These are phyloP conservation scores for Axinella damicornis DNA, from an alignment of 37 sponge, comb jelly and placozoan genomes.

Conservation along the genomic window DNA sequence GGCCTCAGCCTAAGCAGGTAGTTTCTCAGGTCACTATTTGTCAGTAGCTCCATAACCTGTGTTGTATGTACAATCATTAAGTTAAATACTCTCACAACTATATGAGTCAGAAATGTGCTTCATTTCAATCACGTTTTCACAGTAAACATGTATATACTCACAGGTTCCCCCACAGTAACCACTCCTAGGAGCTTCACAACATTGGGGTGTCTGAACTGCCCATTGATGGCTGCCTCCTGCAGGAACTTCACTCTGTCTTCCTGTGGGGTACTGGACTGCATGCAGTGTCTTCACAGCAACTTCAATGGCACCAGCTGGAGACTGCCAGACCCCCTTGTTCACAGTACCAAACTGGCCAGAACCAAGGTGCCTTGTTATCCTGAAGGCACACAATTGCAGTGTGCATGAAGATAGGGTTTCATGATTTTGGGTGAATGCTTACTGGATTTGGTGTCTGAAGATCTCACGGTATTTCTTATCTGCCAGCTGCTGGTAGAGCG, in stretches of 20 bases:
- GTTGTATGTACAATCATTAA: background rate
- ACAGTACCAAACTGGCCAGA: slow-evolving; percentile 77
- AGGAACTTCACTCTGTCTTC: slow-evolving; percentile 64
- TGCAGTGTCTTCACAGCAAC: slow-evolving; percentile 63
- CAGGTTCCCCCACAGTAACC: slow-evolving; percentile 75
- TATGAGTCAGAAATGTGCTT: too few relatives aligned
- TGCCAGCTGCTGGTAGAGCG: slow-evolving; percentile 67
- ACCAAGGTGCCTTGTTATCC: slow-evolving; percentile 37
- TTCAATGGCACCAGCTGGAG: slow-evolving; percentile 11
- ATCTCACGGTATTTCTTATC: slow-evolving; percentile 55
- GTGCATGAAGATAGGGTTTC: too few relatives aligned
- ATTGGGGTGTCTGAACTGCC: slow-evolving; percentile 72
- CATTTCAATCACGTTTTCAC: too few relatives aligned
- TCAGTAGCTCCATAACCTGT: slow-evolving; percentile 64
- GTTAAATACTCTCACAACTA: too few relatives aligned
- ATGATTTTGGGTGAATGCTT: background rate
- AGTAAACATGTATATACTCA: slow-evolving; percentile 28
- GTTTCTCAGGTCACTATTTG: slow-evolving; percentile 55
- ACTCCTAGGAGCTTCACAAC: slow-evolving; percentile 62
- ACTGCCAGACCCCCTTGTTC: slow-evolving; percentile 52
- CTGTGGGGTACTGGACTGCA: slow-evolving; percentile 41
- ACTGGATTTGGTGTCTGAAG: slow-evolving; percentile 36
- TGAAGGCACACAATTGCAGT: background rate
- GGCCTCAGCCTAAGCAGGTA: slow-evolving; percentile 34
- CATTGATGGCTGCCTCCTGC: slow-evolving; percentile 75